These are phyloP conservation scores for Matsumyia berberina DNA, from an alignment of 2,888 invertebrate genomes.

Conservation along the genomic window DNA sequence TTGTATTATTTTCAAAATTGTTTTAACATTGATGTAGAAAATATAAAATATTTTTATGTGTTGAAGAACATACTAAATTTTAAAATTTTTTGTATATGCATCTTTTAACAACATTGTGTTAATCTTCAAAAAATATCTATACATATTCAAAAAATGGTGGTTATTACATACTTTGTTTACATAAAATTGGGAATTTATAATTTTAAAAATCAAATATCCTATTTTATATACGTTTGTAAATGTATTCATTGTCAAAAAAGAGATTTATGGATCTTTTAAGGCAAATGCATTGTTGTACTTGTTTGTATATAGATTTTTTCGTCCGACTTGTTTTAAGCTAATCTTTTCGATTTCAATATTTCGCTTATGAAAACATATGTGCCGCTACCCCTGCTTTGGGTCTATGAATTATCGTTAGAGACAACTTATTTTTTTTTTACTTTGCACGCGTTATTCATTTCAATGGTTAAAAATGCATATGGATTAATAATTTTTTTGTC, in stretches of 20 bases:
- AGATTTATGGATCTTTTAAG: conserved; percentile 9
- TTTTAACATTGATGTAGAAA: conserved; percentile 33
- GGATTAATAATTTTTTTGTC: conserved; percentile 1
- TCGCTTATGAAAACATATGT: conserved; percentile 18
- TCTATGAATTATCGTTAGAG: conserved; percentile 20
- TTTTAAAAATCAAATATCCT: neutral
- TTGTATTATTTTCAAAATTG: conserved; percentile 29
- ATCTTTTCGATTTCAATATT: neutral
- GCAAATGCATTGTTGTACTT: conserved; percentile 58
- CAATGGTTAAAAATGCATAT: neutral
- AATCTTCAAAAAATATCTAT: conserved; percentile 1
- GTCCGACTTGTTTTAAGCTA: neutral
- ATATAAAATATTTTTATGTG: conserved; percentile 25
- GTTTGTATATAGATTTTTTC: conserved; percentile 18
- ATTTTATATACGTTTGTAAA: neutral
- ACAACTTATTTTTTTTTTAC: conserved; percentile 8
- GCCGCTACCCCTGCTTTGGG: conserved; percentile 20
- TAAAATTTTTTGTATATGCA: conserved; percentile 16
- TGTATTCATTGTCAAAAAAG: conserved; percentile 10
- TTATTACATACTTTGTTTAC: neutral
- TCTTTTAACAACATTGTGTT: neutral
- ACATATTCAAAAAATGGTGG: neutral
- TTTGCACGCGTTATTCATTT: conserved; percentile 11
- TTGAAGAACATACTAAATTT: conserved; percentile 17
- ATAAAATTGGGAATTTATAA: neutral